These are phyloP conservation scores for Sesamia inferens DNA, from an alignment of 2,888 invertebrate genomes.

Conservation along the genomic window DNA sequence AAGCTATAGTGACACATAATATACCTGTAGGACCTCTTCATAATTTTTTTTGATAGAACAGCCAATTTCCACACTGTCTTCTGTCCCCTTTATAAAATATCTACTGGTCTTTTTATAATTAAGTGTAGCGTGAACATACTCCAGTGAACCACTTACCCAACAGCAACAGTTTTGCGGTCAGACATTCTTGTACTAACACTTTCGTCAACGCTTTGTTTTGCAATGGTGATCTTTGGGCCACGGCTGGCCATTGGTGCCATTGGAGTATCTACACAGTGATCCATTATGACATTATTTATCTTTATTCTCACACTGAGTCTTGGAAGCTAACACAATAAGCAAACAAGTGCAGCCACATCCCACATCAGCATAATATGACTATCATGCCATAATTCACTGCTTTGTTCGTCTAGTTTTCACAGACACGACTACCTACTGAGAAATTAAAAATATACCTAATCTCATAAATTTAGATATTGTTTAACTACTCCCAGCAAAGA, in stretches of 20 bases:
- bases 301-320: not conserved
- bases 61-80: not conserved
- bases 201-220: constrained; percentile 55
- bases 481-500: too few species aligned
- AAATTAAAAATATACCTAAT: not conserved
- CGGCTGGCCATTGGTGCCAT: not conserved
- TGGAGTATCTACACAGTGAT: constrained; percentile 3
- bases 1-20: not conserved
- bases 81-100: not conserved
- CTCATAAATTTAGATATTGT: too few species aligned
- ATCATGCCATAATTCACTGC: not conserved
- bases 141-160: constrained; percentile 51
- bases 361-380: not conserved
- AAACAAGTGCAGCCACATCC: not conserved
- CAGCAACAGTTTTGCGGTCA: constrained; percentile 48
- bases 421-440: too few species aligned
- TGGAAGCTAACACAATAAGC: not conserved
- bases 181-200: constrained; percentile 45
- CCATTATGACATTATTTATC: not conserved
- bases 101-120: constrained; percentile 11
- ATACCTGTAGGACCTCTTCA: not conserved
- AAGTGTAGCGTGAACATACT: constrained; percentile 25
- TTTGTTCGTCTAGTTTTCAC: not conserved
- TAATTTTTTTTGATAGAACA: too few species aligned
- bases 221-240: constrained; percentile 38